Conservation (phyloP, 2,797 vertebrate genomes). For the Falco cherrug region DNA sequence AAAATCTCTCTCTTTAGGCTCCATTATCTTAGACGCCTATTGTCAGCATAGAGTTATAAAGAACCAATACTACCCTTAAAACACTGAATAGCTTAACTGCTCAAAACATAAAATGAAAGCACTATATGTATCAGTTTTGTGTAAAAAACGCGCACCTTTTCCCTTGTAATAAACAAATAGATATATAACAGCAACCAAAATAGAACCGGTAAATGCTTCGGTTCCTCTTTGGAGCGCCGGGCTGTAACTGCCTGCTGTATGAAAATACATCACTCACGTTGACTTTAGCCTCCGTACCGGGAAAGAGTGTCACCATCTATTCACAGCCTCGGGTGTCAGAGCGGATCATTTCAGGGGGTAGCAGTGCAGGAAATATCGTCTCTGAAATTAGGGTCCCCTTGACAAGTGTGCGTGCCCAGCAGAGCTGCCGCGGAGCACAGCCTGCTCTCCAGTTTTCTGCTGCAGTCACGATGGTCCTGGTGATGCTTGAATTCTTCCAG, state of each 20-base stretch:
- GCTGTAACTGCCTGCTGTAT: neutral
- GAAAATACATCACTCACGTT: neutral
- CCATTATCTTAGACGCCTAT: conserved; percentile 46
- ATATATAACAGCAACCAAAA: conserved; percentile 29
- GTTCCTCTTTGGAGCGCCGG: neutral
- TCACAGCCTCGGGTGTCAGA: neutral
- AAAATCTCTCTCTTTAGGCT: conserved; percentile 61
- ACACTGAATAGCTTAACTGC: conserved; percentile 49
- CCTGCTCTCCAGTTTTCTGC: neutral
- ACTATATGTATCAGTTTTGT: conserved; percentile 51
- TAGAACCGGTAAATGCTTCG: conserved; percentile 7
- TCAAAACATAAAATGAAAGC: conserved; percentile 62
- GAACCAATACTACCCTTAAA: conserved; percentile 34
- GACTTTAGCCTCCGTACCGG: neutral
- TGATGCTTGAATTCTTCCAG: conserved; percentile 1
- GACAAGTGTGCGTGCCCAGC: rapidly evolving
- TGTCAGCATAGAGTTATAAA: conserved; percentile 42
- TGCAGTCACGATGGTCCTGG: neutral
- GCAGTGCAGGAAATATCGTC: neutral
- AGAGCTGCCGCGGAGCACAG: neutral
- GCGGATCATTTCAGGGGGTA: neutral
- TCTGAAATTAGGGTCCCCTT: neutral
- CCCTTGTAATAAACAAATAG: conserved; percentile 43
- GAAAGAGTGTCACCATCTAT: neutral
- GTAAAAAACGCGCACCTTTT: conserved; percentile 19